Evolutionary conservation across 2,888 invertebrate genomes (phyloP).

Genomic region (Xestia rhomboidea): DNA sequence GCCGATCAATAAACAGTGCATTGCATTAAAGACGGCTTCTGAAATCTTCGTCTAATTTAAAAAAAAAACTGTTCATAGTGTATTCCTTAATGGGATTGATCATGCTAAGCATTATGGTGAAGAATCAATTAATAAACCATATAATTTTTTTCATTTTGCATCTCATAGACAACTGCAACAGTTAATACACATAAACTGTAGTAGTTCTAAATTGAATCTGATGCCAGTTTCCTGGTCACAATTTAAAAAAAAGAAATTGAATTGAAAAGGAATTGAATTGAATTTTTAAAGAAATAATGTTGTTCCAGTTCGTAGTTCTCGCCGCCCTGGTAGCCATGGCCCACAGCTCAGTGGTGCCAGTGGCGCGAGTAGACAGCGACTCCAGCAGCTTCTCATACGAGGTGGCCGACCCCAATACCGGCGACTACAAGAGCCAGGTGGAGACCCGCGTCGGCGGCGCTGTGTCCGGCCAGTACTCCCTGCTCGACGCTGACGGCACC

Average conservation of each 20-base stretch:
- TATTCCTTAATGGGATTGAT: background rate
- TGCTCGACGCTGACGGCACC: constrained; percentile 90
- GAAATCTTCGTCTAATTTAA: background rate
- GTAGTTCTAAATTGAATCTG: background rate
- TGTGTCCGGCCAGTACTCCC: constrained; percentile 90
- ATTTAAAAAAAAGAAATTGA: too few species aligned
- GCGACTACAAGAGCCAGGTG: constrained; percentile 90
- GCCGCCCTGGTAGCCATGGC: constrained; percentile 79
- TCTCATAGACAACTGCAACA: background rate
- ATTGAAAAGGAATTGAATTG: too few species aligned
- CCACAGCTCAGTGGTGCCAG: constrained; percentile 80
- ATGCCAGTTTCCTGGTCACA: background rate
- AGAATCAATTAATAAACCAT: background rate
- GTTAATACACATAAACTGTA: background rate
- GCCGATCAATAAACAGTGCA: background rate
- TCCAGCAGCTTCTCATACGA: constrained; percentile 88
- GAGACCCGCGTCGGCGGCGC: constrained; percentile 89
- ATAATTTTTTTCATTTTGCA: background rate
- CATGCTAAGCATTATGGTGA: background rate
- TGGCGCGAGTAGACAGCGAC: constrained; percentile 79
- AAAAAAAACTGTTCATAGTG: background rate
- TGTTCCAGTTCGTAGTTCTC: constrained; percentile 82
- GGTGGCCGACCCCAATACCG: constrained; percentile 89
- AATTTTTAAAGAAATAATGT: constrained; percentile 6
- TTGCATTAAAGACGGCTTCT: background rate